These are phyloP conservation scores for Microtus richardsoni DNA, from an alignment of 2,113 vertebrate genomes.

Conservation along the genomic window DNA sequence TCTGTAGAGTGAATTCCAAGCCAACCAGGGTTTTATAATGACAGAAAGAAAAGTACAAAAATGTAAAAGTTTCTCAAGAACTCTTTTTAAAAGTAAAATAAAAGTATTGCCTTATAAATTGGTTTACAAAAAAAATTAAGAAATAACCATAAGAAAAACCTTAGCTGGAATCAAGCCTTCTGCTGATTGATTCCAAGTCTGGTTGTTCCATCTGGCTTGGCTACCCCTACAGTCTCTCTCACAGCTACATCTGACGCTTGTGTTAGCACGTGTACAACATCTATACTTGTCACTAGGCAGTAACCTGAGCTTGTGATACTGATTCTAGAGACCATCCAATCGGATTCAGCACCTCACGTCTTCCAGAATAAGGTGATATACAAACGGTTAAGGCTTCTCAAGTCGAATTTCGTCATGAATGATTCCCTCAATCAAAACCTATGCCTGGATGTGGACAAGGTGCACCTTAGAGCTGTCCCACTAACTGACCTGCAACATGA, in stretches of 20 bases:
- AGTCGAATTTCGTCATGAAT: neutral
- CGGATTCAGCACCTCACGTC: neutral
- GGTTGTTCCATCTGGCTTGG: neutral
- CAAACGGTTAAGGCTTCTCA: neutral
- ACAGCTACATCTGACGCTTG: neutral
- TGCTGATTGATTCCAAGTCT: neutral
- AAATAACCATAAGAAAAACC: neutral
- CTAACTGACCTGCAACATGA: neutral
- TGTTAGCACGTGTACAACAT: neutral
- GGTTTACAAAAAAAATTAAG: neutral
- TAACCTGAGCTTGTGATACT: slow-evolving; percentile 60
- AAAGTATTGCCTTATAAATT: neutral
- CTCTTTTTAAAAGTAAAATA: neutral
- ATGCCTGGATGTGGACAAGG: accelerated
- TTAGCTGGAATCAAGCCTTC: neutral
- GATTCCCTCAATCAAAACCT: slow-evolving; percentile 52
- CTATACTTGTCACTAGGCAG: neutral
- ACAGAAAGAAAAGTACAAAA: neutral
- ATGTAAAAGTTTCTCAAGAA: neutral
- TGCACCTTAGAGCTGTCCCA: neutral
- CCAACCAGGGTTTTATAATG: neutral
- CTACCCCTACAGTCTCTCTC: neutral
- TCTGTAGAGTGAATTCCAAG: neutral
- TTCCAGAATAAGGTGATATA: slow-evolving; percentile 2
- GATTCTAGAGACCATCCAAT: slow-evolving; percentile 60